Conservation (phyloP, 2,113 vertebrate genomes). For the Heteronetta atricapilla region DNA sequence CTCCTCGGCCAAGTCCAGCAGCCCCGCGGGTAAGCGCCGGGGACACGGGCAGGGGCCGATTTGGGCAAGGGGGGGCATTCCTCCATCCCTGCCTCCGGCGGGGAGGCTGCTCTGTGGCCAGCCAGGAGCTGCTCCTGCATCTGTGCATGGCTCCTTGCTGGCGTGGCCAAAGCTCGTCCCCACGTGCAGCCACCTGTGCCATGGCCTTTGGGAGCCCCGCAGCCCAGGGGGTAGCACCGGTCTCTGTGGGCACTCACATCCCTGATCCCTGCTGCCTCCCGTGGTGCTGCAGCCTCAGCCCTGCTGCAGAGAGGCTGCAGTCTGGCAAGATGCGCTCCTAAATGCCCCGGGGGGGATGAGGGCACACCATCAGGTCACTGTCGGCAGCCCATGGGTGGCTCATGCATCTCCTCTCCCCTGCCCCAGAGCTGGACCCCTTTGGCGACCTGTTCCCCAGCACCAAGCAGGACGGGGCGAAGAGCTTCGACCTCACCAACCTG, state of each 20-base stretch:
- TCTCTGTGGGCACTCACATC: rapidly evolving
- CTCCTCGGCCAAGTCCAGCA: constrained; percentile 70
- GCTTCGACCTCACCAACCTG: constrained; percentile 82
- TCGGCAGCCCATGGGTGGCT: neutral
- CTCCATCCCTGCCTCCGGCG: neutral
- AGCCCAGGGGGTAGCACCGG: neutral
- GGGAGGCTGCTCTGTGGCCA: neutral
- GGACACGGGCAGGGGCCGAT: neutral
- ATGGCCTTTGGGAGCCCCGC: neutral
- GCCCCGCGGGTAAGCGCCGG: constrained; percentile 83
- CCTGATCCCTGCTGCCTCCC: neutral
- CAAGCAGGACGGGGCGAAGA: constrained; percentile 78
- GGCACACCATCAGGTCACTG: neutral
- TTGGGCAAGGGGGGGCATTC: neutral
- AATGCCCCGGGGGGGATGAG: rapidly evolving
- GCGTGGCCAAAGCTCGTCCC: neutral
- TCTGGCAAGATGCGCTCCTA: neutral
- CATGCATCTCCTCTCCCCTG: neutral
- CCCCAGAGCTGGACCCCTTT: constrained; percentile 87
- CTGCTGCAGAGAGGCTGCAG: rapidly evolving
- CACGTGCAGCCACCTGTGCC: rapidly evolving
- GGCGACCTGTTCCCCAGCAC: constrained; percentile 85
- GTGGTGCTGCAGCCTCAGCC: rapidly evolving
- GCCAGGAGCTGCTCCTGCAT: neutral
- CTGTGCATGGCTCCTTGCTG: neutral